Evolutionary conservation across 2,113 vertebrate genomes (phyloP).

Genomic region (Oophaga pumilio): DNA sequence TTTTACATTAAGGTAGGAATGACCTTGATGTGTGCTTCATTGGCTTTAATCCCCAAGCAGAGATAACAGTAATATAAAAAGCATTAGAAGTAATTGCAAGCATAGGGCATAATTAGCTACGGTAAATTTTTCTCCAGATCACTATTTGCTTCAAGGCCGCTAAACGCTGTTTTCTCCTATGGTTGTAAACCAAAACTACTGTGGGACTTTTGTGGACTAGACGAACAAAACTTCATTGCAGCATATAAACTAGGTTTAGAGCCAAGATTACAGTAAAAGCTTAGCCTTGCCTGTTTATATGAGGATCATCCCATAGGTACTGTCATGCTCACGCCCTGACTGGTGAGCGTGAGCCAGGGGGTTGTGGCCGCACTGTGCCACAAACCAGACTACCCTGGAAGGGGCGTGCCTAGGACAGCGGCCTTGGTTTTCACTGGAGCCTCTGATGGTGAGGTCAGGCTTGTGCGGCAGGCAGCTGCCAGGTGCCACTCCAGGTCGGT

Average conservation of each 20-base stretch:
- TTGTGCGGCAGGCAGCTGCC: too few relatives aligned
- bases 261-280: not conserved
- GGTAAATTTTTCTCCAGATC: conserved; percentile 7
- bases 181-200: not conserved
- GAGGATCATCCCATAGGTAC: too few relatives aligned
- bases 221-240: not conserved
- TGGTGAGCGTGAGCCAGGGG: too few relatives aligned
- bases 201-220: not conserved
- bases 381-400: too few relatives aligned
- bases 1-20: conserved; percentile 33
- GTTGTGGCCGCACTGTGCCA: too few relatives aligned
- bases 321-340: too few relatives aligned
- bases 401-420: too few relatives aligned
- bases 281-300: not conserved
- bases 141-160: not conserved
- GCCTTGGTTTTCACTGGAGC: too few relatives aligned
- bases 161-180: conserved; percentile 8
- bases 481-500: too few relatives aligned
- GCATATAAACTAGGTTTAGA: not conserved
- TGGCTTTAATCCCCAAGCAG: conserved; percentile 10
- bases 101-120: conserved; percentile 30
- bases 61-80: conserved; percentile 38
- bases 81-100: conserved; percentile 44
- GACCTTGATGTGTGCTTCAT: conserved; percentile 25
- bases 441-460: too few relatives aligned